phyloP scores from a whole-genome alignment of 2,797 vertebrate species.

The Anguilla obscura region DNA sequence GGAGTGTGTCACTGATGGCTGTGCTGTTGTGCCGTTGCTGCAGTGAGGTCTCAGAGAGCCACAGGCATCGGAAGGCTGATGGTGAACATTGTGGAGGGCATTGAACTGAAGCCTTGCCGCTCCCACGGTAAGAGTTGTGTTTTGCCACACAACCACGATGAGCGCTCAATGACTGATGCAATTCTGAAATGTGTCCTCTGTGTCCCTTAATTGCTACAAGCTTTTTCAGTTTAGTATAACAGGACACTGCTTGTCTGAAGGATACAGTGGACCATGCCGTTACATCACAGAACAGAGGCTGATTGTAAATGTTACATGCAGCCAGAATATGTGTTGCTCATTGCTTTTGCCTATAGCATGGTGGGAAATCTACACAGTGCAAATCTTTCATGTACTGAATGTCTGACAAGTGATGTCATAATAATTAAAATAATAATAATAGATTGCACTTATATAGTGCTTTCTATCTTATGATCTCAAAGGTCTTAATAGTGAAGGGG shows the following conservation, averaged over 20 bases:
- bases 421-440: not conserved
- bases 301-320: too few relatives aligned
- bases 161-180: not conserved
- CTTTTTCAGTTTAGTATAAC: too few relatives aligned
- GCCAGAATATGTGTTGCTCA: too few relatives aligned
- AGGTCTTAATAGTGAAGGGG: not conserved
- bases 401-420: too few relatives aligned
- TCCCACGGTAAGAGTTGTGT: slow-evolving; percentile 81
- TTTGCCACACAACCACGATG: not conserved
- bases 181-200: not conserved
- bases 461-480: not conserved
- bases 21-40: not conserved
- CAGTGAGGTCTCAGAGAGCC: slow-evolving; percentile 94
- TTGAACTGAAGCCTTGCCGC: slow-evolving; percentile 94
- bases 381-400: too few relatives aligned
- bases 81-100: slow-evolving; percentile 98
- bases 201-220: too few relatives aligned
- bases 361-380: too few relatives aligned
- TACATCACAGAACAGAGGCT: too few relatives aligned
- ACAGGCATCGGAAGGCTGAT: slow-evolving; percentile 95
- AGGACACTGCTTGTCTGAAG: too few relatives aligned
- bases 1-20: not conserved
- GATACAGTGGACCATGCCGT: too few relatives aligned
- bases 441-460: not conserved
- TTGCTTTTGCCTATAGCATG: too few relatives aligned